phyloP scores from a whole-genome alignment of 2,797 vertebrate genomes.

The Chloroceryle inda region DNA sequence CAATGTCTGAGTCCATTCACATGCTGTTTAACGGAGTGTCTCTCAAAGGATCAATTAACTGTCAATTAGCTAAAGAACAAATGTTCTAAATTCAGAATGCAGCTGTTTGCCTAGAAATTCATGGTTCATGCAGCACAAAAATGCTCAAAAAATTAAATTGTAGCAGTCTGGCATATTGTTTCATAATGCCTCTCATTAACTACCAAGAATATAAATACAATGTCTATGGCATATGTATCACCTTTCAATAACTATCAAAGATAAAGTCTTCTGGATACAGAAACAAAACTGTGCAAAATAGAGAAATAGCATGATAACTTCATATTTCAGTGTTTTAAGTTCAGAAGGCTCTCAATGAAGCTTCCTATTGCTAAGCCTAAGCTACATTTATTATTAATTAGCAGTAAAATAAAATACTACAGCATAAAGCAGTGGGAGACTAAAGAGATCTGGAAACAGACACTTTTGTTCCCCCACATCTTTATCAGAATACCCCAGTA shows the following conservation, averaged over 20 bases:
- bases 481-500: background rate
- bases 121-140: background rate
- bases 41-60: slow-evolving; percentile 47
- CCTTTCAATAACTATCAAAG: background rate
- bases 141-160: background rate
- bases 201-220: background rate
- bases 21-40: background rate
- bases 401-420: background rate
- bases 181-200: background rate
- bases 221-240: background rate
- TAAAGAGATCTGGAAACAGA: background rate
- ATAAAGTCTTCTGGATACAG: background rate
- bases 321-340: background rate
- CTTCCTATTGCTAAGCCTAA: background rate
- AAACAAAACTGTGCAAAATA: background rate
- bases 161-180: background rate
- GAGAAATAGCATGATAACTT: background rate
- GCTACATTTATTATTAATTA: background rate
- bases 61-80: slow-evolving; percentile 43
- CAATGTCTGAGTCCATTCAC: background rate
- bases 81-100: slow-evolving; percentile 52
- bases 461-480: background rate
- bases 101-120: slow-evolving; percentile 48
- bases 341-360: background rate
- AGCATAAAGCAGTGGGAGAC: background rate